Conservation (phyloP, 1,140 invertebrate genomes). For the Anastatus disparis region DNA sequence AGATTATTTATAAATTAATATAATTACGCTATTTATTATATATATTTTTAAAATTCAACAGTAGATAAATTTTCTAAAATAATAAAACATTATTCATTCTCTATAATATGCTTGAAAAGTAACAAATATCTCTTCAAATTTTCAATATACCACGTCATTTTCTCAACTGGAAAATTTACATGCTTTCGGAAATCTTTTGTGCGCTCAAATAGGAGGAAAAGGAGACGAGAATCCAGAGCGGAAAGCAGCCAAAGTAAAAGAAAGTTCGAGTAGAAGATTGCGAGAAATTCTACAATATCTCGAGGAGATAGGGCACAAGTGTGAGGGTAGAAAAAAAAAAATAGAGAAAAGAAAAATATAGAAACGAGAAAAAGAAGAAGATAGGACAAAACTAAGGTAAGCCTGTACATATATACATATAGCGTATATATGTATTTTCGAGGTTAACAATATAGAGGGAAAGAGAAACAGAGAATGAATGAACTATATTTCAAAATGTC, state of each 20-base stretch:
- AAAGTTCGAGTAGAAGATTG: slow-evolving; percentile 9
- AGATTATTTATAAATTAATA: too few species aligned
- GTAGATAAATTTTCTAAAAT: too few species aligned
- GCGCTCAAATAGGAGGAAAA: neutral
- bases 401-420: neutral
- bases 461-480: too few species aligned
- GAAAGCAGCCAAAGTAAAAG: neutral
- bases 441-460: too few species aligned
- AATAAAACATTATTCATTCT: too few species aligned
- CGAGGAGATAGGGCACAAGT: neutral
- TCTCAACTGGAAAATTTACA: slow-evolving; percentile 5
- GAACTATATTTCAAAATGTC: slow-evolving; percentile 28
- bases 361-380: too few species aligned
- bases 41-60: too few species aligned
- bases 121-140: neutral
- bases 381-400: too few species aligned
- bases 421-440: neutral
- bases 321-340: neutral
- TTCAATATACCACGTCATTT: neutral
- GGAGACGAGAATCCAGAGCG: neutral
- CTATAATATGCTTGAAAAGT: too few species aligned
- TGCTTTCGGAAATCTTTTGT: slow-evolving; percentile 4
- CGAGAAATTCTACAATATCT: slow-evolving; percentile 13
- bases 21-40: too few species aligned
- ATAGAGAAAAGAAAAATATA: neutral